Conservation (phyloP, 2,797 vertebrate species). For the Sebastes minor region DNA sequence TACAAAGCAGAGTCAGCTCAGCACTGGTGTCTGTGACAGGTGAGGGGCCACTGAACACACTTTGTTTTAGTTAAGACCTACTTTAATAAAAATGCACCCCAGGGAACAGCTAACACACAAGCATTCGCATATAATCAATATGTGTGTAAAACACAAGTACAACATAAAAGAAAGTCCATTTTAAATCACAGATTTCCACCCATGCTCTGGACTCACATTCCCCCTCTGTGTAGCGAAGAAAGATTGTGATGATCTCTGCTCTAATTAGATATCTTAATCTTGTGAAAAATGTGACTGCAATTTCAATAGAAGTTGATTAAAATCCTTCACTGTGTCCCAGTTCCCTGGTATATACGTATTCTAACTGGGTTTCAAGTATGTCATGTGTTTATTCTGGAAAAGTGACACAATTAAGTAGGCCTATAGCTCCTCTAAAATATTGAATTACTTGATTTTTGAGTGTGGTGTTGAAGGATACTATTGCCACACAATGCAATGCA, state of each 20-base stretch:
- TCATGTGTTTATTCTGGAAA: background rate
- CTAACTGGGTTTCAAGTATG: background rate
- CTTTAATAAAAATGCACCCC: background rate
- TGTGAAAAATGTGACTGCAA: constrained; percentile 5
- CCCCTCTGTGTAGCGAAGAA: background rate
- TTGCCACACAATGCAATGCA: background rate
- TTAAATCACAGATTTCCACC: background rate
- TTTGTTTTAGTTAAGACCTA: constrained; percentile 16
- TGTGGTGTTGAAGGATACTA: constrained; percentile 1
- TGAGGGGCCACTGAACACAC: constrained; percentile 38
- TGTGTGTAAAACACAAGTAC: background rate
- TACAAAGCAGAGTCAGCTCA: constrained; percentile 42
- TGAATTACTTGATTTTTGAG: background rate
- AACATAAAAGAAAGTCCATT: background rate
- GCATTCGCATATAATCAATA: background rate
- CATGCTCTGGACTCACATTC: background rate
- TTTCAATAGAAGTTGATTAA: constrained; percentile 29
- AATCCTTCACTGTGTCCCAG: constrained; percentile 20
- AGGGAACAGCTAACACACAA: background rate
- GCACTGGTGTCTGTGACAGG: constrained; percentile 74
- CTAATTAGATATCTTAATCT: constrained; percentile 21
- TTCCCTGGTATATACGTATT: background rate
- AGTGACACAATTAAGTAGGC: background rate
- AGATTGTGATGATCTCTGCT: constrained; percentile 6
- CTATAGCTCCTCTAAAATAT: background rate